Conservation (phyloP, 1,140 invertebrate genomes). For the Pseudomyrmex gracilis region DNA sequence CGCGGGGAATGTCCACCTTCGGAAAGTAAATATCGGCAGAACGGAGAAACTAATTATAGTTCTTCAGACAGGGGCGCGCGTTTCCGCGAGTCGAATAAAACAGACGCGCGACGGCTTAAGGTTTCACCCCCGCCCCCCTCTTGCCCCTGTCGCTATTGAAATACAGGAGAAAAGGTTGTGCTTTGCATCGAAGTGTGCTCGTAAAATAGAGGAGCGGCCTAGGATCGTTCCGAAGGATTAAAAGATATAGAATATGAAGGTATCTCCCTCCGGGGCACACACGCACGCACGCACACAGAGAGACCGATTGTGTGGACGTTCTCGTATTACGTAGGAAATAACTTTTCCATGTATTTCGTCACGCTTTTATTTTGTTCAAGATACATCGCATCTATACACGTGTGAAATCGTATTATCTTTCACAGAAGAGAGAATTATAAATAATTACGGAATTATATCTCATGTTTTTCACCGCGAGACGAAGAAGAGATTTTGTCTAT, state of each 20-base stretch:
- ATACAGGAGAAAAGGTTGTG: slow-evolving; percentile 3
- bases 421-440: too few species aligned
- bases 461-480: neutral
- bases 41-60: slow-evolving; percentile 70
- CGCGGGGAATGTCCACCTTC: slow-evolving; percentile 28
- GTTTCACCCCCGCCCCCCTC: slow-evolving; percentile 3
- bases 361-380: neutral
- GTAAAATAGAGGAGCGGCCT: slow-evolving; percentile 58
- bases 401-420: neutral
- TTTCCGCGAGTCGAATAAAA: slow-evolving; percentile 18
- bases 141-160: slow-evolving; percentile 32
- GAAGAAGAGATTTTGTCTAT: neutral
- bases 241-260: slow-evolving; percentile 27
- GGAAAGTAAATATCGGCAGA: slow-evolving; percentile 64
- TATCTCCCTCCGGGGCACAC: too few species aligned
- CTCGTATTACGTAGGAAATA: slow-evolving; percentile 15
- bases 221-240: slow-evolving; percentile 48
- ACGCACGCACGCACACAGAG: too few species aligned
- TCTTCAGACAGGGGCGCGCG: slow-evolving; percentile 19
- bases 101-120: slow-evolving; percentile 19
- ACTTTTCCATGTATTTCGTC: slow-evolving; percentile 17
- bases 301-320: slow-evolving; percentile 40
- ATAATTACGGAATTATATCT: neutral
- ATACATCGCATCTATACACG: neutral
- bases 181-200: slow-evolving; percentile 17